phyloP scores from a whole-genome alignment of 2,113 vertebrate genomes.

The Podilymbus podiceps region DNA sequence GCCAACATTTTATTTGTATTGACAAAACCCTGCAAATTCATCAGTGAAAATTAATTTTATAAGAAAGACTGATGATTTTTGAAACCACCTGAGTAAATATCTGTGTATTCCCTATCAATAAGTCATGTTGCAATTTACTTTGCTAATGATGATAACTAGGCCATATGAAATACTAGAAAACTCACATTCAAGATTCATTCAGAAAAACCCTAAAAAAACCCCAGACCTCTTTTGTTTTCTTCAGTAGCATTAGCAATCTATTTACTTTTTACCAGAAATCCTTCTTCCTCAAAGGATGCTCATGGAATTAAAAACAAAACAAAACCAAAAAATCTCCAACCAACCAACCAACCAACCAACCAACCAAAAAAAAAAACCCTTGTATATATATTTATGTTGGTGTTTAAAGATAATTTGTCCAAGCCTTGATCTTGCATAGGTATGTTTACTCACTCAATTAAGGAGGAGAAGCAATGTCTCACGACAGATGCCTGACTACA shows the following conservation, averaged over 20 bases:
- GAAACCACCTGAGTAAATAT: background rate
- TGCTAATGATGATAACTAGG: background rate
- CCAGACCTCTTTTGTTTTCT: background rate
- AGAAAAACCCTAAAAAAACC: background rate
- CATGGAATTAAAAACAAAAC: background rate
- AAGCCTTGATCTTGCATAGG: background rate
- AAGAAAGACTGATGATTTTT: background rate
- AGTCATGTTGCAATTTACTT: background rate
- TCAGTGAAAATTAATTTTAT: background rate
- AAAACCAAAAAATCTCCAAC: background rate
- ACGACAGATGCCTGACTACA: background rate
- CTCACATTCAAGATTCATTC: background rate
- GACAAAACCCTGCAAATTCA: background rate
- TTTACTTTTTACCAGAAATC: background rate
- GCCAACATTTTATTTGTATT: background rate
- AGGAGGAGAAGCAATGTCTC: background rate
- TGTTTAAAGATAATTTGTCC: background rate
- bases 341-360: too few species aligned
- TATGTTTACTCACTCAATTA: background rate
- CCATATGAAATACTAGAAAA: background rate
- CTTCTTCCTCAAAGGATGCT: background rate
- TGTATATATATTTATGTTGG: background rate
- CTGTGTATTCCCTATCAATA: background rate
- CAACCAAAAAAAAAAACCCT: too few species aligned
- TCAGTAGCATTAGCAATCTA: background rate